A percentile compares a stretch with the other conserved stretches of the same genome.
phyloP scores from a whole-genome alignment of 2,888 invertebrate genomes.

The Caenorhabditis imperialis region DNA sequence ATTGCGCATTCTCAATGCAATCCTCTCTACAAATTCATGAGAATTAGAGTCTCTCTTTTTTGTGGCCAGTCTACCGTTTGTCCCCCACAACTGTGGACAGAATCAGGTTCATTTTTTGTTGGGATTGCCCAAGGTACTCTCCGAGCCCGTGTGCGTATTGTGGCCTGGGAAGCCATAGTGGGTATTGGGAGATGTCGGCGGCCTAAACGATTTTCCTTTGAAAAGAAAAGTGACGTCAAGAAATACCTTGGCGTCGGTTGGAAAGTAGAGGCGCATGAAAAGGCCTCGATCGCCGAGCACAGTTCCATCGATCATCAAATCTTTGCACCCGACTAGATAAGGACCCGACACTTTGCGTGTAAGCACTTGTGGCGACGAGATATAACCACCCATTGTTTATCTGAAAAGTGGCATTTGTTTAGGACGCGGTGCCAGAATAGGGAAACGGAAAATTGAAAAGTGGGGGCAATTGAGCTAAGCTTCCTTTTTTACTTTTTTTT shows the following conservation, averaged over 20 bases:
- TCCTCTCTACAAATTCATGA: conserved; percentile 37
- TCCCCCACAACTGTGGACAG: conserved; percentile 75
- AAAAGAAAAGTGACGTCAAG: too few species aligned
- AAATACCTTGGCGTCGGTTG: conserved; percentile 79
- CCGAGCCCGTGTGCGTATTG: conserved; percentile 82
- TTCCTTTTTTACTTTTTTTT: conserved; percentile 2
- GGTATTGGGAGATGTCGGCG: conserved; percentile 52
- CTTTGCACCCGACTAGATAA: conserved; percentile 81
- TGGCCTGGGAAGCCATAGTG: conserved; percentile 82
- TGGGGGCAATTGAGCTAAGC: conserved; percentile 26
- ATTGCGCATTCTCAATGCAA: conserved; percentile 50
- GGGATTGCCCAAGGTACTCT: conserved; percentile 77
- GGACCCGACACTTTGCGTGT: conserved; percentile 50
- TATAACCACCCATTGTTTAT: conserved; percentile 56
- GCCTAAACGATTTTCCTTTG: too few species aligned
- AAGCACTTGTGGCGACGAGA: conserved; percentile 55
- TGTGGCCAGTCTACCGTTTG: conserved; percentile 49
- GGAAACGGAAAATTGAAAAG: conserved; percentile 21
- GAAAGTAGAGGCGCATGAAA: conserved; percentile 83
- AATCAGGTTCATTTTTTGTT: conserved; percentile 70
- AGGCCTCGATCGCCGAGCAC: conserved; percentile 80
- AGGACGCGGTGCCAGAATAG: neutral
- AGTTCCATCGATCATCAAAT: conserved; percentile 82
- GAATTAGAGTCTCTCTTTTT: neutral
- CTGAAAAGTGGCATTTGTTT: conserved; percentile 22